Conservation (phyloP, 2,888 invertebrate genomes). For the Synanthedon andrenaeformis region DNA sequence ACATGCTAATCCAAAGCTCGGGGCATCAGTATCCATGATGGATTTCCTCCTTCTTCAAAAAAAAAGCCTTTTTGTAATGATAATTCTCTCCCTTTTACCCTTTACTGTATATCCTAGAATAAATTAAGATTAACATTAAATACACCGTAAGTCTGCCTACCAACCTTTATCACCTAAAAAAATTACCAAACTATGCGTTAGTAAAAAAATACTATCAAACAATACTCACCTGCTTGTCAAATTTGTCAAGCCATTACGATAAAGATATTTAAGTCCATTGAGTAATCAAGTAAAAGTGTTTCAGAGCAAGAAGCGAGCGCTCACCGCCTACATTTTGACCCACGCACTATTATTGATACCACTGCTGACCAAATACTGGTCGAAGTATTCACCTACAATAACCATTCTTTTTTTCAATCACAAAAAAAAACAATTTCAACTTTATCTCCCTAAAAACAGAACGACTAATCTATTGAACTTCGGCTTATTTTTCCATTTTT, state of each 20-base stretch:
- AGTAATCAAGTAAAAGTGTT: constrained; percentile 27
- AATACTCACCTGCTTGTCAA: background rate
- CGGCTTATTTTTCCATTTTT: background rate
- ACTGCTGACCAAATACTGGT: constrained; percentile 50
- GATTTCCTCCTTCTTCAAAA: too few relatives aligned
- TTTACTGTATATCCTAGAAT: too few relatives aligned
- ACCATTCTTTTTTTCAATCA: background rate
- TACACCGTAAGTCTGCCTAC: too few relatives aligned
- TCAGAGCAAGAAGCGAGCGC: constrained; percentile 2
- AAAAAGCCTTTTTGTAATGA: too few relatives aligned
- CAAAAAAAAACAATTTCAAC: constrained; percentile 1
- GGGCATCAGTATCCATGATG: too few relatives aligned
- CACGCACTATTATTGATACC: constrained; percentile 25
- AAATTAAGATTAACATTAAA: too few relatives aligned
- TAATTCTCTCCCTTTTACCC: too few relatives aligned
- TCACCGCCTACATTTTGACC: constrained; percentile 27
- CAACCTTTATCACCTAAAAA: too few relatives aligned
- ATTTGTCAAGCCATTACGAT: background rate
- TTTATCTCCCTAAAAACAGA: background rate
- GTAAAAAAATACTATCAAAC: background rate
- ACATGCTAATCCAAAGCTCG: too few relatives aligned
- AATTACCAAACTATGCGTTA: background rate
- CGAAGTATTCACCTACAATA: constrained; percentile 49
- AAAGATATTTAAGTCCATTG: constrained; percentile 7
- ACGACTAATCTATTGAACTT: background rate